Evolutionary conservation across 2,888 invertebrate species (phyloP).

Genomic region (Apotomis capreana): DNA sequence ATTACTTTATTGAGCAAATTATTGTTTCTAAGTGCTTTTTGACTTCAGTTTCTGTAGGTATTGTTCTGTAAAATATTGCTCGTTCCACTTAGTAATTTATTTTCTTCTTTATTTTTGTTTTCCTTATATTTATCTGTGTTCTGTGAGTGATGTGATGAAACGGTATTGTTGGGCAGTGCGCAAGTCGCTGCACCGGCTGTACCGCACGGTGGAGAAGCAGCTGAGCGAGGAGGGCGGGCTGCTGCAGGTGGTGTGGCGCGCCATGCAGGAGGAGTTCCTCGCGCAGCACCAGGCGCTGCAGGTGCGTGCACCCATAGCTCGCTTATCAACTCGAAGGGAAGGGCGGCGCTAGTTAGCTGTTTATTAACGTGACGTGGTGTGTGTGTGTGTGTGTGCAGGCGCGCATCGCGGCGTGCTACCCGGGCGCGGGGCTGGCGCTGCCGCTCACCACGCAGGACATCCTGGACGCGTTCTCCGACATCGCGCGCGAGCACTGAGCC

Average conservation of each 20-base stretch:
- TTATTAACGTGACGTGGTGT: not conserved
- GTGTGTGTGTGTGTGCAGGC: constrained; percentile 85
- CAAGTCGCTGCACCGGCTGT: constrained; percentile 95
- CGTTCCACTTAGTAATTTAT: no score
- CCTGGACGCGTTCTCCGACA: constrained; percentile 98
- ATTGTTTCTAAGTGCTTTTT: no score
- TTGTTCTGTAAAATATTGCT: no score
- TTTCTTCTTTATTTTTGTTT: no score
- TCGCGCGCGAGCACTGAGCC: constrained; percentile 94
- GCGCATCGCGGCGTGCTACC: constrained; percentile 97
- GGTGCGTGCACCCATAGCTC: constrained; percentile 59
- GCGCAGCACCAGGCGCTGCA: constrained; percentile 94
- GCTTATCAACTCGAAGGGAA: no score
- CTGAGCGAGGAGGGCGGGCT: constrained; percentile 96
- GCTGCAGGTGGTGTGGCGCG: constrained; percentile 98
- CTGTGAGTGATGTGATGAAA: no score
- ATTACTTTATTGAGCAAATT: no score
- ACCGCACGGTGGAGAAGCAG: constrained; percentile 98
- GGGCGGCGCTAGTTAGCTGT: no score
- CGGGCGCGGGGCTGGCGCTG: constrained; percentile 95
- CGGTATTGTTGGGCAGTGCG: constrained; percentile 87
- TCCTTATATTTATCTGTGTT: no score
- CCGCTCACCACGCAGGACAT: constrained; percentile 98
- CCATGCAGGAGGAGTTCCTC: constrained; percentile 99
- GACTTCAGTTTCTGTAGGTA: no score